Percentiles rank a stretch among this genome's conserved stretches.
These are phyloP conservation scores for Papilio gigon DNA, from an alignment of 2,888 invertebrate genomes.

Conservation along the genomic window DNA sequence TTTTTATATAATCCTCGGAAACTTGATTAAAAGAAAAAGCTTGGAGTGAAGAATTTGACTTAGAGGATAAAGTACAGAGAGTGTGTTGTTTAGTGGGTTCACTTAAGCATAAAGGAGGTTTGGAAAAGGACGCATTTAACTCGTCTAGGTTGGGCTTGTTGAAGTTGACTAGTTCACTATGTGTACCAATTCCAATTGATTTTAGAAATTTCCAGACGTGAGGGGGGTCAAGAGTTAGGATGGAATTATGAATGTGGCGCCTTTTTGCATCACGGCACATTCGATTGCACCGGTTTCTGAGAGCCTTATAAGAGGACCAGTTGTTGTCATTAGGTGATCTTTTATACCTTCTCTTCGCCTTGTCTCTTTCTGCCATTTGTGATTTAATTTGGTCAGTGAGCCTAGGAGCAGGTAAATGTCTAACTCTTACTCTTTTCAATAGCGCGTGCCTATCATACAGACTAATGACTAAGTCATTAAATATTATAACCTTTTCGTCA, in stretches of 20 bases:
- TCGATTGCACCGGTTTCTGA: slow-evolving; percentile 23
- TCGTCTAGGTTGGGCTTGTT: slow-evolving; percentile 1
- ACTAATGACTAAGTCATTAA: slow-evolving; percentile 12
- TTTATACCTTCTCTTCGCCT: slow-evolving; percentile 30
- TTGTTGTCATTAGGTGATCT: slow-evolving; percentile 4
- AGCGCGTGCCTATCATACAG: slow-evolving; percentile 38
- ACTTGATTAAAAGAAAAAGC: slow-evolving; percentile 1
- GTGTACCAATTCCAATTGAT: slow-evolving; percentile 29
- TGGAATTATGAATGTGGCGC: slow-evolving; percentile 37
- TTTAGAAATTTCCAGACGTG: slow-evolving; percentile 28
- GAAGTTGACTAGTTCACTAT: background rate
- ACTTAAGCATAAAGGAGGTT: background rate
- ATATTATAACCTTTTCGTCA: slow-evolving; percentile 26
- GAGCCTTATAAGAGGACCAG: background rate
- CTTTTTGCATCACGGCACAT: slow-evolving; percentile 24
- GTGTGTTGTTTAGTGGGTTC: background rate
- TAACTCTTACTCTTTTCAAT: slow-evolving; percentile 27
- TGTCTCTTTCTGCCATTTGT: slow-evolving; percentile 23
- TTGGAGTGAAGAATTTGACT: background rate
- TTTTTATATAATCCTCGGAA: background rate
- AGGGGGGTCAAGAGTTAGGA: background rate
- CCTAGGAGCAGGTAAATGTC: slow-evolving; percentile 42
- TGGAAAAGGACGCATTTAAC: background rate
- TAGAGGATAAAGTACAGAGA: background rate
- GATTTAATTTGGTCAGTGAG: slow-evolving; percentile 30